Evolutionary conservation across 53 echinoderm and acorn worm genomes (phyloP), one percentile per base, ranked within the genome.

Genomic region (Patiria pectinifera): DNA sequence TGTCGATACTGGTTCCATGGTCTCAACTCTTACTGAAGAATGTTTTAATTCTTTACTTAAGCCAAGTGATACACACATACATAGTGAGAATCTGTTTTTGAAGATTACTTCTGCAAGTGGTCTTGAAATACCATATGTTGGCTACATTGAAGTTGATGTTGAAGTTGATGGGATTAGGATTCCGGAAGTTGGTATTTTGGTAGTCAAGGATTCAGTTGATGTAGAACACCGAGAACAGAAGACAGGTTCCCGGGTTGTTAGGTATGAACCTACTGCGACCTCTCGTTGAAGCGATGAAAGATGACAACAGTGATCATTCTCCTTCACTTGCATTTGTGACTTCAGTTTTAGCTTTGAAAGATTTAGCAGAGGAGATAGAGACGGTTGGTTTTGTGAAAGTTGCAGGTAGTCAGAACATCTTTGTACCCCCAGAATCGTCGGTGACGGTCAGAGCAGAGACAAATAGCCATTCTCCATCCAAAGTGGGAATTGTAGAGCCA

Each of bases 131-230:
- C 83, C 62, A 3, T 83, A 83, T 25, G 12, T 24, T 60, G 83
- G 83, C 4, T 87, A 76, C 13, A 59, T 87, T 22, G 87, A 87
- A 16, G 35, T 60, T 58, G 77, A 87, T 21, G 24, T 87, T 53
- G 75, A 14, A 5, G 10, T 23, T 49, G 86, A 74, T 19, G 86
- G 75, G 22, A 75, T 86, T 21, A 46, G 9, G 19, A 48, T 86
- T 12, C 87, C 76, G 10, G 59, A 87, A 35, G 44, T 76, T 53
- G 87, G 87, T 13, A 59, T 87, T 76, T 26, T 87, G 35, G 15
- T 87, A 16, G 87, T 76, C 58, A 76, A 87, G 22, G 87, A 87
- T 59, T 77, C 87, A 14, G 77, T 87, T 5, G 61, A 87, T 26
- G 47, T 10, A n/a, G 86, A 86, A 72, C 18, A 86, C 21, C 18